Percentiles rank a stretch among this genome's conserved stretches.
These are phyloP conservation scores for Macaria liturata DNA, from an alignment of 2,888 invertebrate genomes.

Conservation along the genomic window DNA sequence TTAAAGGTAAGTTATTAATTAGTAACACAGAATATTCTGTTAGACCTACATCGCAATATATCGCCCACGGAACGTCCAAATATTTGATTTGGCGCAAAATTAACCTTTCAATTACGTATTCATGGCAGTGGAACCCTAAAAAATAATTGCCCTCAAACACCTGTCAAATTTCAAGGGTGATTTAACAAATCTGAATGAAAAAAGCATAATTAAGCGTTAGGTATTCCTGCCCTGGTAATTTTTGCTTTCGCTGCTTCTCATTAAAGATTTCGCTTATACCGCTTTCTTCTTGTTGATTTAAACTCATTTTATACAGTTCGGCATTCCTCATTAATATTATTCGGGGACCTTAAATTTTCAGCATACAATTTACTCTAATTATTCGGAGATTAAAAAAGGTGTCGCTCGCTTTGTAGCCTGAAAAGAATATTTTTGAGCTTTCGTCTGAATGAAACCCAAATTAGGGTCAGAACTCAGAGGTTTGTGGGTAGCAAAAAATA, in stretches of 20 bases:
- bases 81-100: no score
- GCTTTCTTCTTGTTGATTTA: constrained; percentile 37
- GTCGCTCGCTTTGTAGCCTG: constrained; percentile 27
- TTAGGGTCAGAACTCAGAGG: constrained; percentile 29
- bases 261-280: constrained; percentile 47
- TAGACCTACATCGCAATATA: no score
- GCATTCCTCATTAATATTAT: constrained; percentile 53
- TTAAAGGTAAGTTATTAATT: no score
- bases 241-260: constrained; percentile 52
- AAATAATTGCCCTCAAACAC: constrained; percentile 36
- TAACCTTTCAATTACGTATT: no score
- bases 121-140: constrained; percentile 7
- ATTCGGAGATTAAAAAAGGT: constrained; percentile 44
- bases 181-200: constrained; percentile 52
- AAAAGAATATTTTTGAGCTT: constrained; percentile 34
- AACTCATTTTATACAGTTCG: constrained; percentile 41
- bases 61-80: no score
- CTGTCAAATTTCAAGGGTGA: constrained; percentile 53
- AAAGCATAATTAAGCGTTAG: constrained; percentile 54
- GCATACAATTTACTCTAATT: constrained; percentile 43
- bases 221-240: constrained; percentile 47
- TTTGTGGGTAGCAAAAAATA: no score
- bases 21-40: no score
- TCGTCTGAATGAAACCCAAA: constrained; percentile 30
- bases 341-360: constrained; percentile 35